Evolutionary conservation across 2,888 invertebrate species (phyloP).

Genomic region (Andrena bicolor): DNA sequence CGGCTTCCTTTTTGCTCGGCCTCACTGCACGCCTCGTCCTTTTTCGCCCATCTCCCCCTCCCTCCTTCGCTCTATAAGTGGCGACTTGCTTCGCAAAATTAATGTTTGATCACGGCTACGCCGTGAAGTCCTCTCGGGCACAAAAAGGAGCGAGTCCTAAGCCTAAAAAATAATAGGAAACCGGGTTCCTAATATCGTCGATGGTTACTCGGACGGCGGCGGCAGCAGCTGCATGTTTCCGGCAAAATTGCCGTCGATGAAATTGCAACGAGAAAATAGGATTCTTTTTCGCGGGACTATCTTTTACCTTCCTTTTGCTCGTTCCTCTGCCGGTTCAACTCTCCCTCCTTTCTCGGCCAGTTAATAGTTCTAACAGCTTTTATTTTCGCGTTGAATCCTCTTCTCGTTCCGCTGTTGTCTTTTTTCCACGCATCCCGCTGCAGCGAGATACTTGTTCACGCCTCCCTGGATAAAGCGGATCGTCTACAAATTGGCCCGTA

Average conservation of each 20-base stretch:
- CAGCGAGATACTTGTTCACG: conserved; percentile 45
- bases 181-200: conserved; percentile 58
- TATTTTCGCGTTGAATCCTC: conserved; percentile 48
- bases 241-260: conserved; percentile 75
- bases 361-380: conserved; percentile 56
- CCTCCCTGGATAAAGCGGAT: conserved; percentile 44
- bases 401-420: conserved; percentile 38
- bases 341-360: conserved; percentile 6
- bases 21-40: conserved; percentile 23
- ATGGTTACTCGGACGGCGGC: conserved; percentile 40
- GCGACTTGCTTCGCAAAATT: conserved; percentile 66
- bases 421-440: conserved; percentile 17
- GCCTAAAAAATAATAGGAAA: conserved; percentile 58
- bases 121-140: conserved; percentile 57
- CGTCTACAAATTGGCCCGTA: conserved; percentile 55
- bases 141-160: conserved; percentile 46
- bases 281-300: conserved; percentile 48
- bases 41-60: neutral
- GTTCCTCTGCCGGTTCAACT: neutral
- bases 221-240: conserved; percentile 76
- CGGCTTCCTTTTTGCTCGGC: conserved; percentile 26
- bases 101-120: conserved; percentile 70
- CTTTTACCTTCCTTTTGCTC: conserved; percentile 10
- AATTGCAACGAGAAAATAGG: conserved; percentile 67
- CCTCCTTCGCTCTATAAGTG: conserved; percentile 49